phyloP scores from a whole-genome alignment of 2,888 invertebrate genomes.

The Xestia c-nigrum region DNA sequence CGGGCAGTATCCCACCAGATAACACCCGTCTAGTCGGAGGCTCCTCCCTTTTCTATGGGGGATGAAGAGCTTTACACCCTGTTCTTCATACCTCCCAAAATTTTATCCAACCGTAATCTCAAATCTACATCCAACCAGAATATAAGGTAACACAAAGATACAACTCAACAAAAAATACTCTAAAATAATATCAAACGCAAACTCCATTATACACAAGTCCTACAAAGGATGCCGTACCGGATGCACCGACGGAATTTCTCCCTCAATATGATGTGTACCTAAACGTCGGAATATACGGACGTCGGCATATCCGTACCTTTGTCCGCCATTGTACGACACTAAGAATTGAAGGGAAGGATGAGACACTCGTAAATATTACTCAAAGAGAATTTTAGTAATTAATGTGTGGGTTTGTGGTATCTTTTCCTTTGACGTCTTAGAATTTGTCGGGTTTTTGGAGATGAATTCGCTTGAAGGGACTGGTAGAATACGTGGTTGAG shows the following conservation, averaged over 20 bases:
- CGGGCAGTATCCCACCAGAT: too few relatives aligned
- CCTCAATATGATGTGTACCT: slow-evolving; percentile 65
- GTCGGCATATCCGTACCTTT: slow-evolving; percentile 65
- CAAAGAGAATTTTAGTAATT: slow-evolving; percentile 45
- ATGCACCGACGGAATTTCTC: slow-evolving; percentile 61
- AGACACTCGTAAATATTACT: slow-evolving; percentile 64
- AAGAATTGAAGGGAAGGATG: slow-evolving; percentile 57
- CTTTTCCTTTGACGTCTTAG: slow-evolving; percentile 1
- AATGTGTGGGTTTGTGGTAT: slow-evolving; percentile 34
- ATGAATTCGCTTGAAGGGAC: not conserved
- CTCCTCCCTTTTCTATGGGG: too few relatives aligned
- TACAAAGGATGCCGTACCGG: slow-evolving; percentile 61
- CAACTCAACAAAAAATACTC: slow-evolving; percentile 6
- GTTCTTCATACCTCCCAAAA: too few relatives aligned
- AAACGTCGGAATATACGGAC: slow-evolving; percentile 57
- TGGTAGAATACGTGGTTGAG: not conserved
- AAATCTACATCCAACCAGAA: not conserved
- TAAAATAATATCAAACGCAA: slow-evolving; percentile 42
- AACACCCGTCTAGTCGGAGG: too few relatives aligned
- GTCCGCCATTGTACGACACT: slow-evolving; percentile 52
- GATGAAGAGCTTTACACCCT: too few relatives aligned
- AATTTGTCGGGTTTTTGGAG: not conserved
- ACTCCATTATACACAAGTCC: slow-evolving; percentile 43
- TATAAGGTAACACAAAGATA: not conserved
- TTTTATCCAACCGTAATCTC: not conserved